Conservation (phyloP, 1,140 invertebrate species). For the Hyles vespertilio region DNA sequence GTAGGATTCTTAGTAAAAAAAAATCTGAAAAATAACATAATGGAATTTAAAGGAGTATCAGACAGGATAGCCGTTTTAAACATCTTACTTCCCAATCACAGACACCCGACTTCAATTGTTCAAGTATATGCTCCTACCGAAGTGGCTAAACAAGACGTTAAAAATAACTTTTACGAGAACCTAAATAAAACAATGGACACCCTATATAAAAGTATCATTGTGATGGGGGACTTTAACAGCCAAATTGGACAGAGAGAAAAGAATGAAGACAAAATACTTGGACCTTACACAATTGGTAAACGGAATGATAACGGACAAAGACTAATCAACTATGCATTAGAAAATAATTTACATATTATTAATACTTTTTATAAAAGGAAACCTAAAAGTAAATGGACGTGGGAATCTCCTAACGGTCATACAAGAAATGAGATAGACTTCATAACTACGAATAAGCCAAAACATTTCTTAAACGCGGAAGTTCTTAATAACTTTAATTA, state of each 20-base stretch:
- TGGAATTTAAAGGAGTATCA: slow-evolving; percentile 12
- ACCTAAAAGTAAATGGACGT: slow-evolving; percentile 27
- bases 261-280: slow-evolving; percentile 14
- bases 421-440: slow-evolving; percentile 35
- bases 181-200: slow-evolving; percentile 5
- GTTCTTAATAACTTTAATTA: slow-evolving; percentile 20
- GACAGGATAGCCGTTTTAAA: slow-evolving; percentile 16
- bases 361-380: slow-evolving; percentile 9
- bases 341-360: slow-evolving; percentile 5
- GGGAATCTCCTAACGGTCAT: slow-evolving; percentile 3
- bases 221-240: slow-evolving; percentile 13
- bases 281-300: slow-evolving; percentile 6
- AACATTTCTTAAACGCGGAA: slow-evolving; percentile 24
- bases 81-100: slow-evolving; percentile 9
- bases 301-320: slow-evolving; percentile 8
- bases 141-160: slow-evolving; percentile 8
- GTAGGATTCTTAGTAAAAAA: slow-evolving; percentile 6
- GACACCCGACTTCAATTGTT: slow-evolving; percentile 10
- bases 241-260: slow-evolving; percentile 9
- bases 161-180: slow-evolving; percentile 12
- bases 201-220: slow-evolving; percentile 11
- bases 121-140: slow-evolving; percentile 21
- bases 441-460: slow-evolving; percentile 31
- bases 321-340: slow-evolving; percentile 2
- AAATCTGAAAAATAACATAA: not conserved